Conservation (phyloP, 2,888 invertebrate genomes). For the Drosophila emarginata region DNA sequence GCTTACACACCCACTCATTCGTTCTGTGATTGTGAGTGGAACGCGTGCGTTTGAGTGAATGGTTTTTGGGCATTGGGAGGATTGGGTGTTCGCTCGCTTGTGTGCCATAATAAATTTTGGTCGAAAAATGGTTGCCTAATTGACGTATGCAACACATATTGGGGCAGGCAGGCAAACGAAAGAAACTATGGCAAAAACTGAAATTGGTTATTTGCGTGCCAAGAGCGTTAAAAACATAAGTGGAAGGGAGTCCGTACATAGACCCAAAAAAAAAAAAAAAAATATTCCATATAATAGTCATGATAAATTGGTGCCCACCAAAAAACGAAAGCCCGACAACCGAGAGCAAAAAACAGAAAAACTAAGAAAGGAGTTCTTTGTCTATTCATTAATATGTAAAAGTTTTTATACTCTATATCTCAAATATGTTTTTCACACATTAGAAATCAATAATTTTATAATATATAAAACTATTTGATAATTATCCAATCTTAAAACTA, state of each 20-base stretch:
- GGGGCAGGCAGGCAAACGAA: background rate
- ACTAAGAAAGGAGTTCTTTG: background rate
- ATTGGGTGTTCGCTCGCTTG: no score
- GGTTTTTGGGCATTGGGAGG: background rate
- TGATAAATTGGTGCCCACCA: conserved; percentile 14
- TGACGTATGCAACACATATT: conserved; percentile 55
- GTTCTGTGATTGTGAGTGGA: conserved; percentile 1
- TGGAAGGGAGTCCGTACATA: background rate
- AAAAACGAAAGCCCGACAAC: background rate
- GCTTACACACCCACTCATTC: background rate
- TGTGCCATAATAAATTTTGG: conserved; percentile 24
- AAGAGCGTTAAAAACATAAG: conserved; percentile 22
- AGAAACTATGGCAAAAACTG: conserved; percentile 29
- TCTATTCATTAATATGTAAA: no score
- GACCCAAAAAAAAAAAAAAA: background rate
- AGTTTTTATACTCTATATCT: no score
- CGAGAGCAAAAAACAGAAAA: background rate
- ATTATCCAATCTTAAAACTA: no score
- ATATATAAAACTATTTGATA: no score
- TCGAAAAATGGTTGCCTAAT: conserved; percentile 55
- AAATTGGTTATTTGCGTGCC: conserved; percentile 67
- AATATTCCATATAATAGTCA: conserved; percentile 8
- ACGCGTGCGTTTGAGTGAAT: background rate
- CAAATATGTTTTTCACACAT: no score
- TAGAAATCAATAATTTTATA: no score